These are phyloP conservation scores for Bombus terrestris DNA, from an alignment of 1,140 invertebrate species.

Conservation along the genomic window DNA sequence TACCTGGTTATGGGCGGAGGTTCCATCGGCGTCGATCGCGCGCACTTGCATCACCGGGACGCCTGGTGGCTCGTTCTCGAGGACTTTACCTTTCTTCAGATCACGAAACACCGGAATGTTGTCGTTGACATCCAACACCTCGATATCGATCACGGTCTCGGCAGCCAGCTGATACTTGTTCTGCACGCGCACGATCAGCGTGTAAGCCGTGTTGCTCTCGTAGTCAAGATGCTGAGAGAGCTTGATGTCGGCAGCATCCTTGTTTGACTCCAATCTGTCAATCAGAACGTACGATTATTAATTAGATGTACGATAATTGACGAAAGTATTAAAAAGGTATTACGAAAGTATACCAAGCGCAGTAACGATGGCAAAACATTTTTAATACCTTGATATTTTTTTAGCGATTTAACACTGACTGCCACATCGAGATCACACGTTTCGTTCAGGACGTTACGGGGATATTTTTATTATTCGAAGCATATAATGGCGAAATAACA, in stretches of 20 bases:
- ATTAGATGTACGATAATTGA: neutral
- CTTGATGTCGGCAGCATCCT: constrained; percentile 88
- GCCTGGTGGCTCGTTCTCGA: constrained; percentile 91
- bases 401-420: too few relatives aligned
- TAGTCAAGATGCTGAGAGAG: constrained; percentile 90
- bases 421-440: too few relatives aligned
- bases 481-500: too few relatives aligned
- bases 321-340: too few relatives aligned
- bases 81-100: constrained; percentile 89
- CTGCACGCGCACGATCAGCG: constrained; percentile 90
- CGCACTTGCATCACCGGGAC: constrained; percentile 93
- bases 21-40: constrained; percentile 94
- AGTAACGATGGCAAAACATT: too few relatives aligned
- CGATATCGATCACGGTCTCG: constrained; percentile 90
- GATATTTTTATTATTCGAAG: too few relatives aligned
- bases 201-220: constrained; percentile 91
- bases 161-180: constrained; percentile 92
- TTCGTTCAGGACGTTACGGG: too few relatives aligned
- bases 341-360: too few relatives aligned
- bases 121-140: constrained; percentile 93
- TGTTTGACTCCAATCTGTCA: constrained; percentile 85
- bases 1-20: constrained; percentile 89
- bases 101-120: constrained; percentile 93
- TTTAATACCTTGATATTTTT: too few relatives aligned
- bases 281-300: too few relatives aligned